Evolutionary conservation across 1,140 invertebrate genomes (phyloP).

Genomic region (Neuroterus valhalla): DNA sequence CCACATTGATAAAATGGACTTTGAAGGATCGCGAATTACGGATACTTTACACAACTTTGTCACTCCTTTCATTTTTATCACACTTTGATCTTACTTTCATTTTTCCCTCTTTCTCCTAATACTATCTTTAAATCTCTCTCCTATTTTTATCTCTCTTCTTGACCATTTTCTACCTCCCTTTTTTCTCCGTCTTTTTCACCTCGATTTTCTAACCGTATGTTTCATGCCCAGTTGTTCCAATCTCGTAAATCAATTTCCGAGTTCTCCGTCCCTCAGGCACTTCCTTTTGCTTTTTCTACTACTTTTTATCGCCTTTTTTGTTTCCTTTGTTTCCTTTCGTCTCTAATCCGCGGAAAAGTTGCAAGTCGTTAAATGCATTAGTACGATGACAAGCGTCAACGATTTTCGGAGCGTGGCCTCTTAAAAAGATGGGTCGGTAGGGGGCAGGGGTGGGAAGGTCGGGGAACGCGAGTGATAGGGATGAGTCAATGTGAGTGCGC

Average conservation of each 20-base stretch:
- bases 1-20: background rate
- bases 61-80: slow-evolving; percentile 1
- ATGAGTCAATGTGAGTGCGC: slow-evolving; percentile 39
- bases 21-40: background rate
- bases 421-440: slow-evolving; percentile 36
- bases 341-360: slow-evolving; percentile 1
- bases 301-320: background rate
- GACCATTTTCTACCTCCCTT: background rate
- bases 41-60: background rate
- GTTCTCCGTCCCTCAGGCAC: slow-evolving; percentile 1
- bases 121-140: too few relatives aligned
- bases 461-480: slow-evolving; percentile 34
- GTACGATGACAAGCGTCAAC: slow-evolving; percentile 12
- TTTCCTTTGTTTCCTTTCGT: background rate
- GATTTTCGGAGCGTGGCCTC: slow-evolving; percentile 46
- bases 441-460: slow-evolving; percentile 19
- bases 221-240: background rate
- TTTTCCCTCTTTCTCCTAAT: too few relatives aligned
- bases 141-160: background rate
- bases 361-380: slow-evolving; percentile 22
- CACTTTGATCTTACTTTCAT: too few relatives aligned
- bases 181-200: background rate
- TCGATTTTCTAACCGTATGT: background rate
- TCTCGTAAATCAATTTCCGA: slow-evolving; percentile 15
- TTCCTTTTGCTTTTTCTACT: background rate